phyloP scores from a whole-genome alignment of 2,113 vertebrate genomes.

The Thryonomys swinderianus region DNA sequence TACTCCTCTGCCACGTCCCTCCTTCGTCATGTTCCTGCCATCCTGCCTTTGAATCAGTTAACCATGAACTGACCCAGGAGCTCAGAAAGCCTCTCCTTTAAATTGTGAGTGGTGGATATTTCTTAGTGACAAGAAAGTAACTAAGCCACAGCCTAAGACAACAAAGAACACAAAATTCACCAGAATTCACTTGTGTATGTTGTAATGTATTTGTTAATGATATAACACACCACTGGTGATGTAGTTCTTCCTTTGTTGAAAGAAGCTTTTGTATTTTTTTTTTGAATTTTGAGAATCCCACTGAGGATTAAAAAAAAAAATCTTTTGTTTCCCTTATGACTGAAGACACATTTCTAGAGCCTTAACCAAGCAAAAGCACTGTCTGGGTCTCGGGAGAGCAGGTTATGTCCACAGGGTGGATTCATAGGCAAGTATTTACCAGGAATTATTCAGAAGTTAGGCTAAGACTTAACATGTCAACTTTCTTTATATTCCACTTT shows the following conservation, averaged over 20 bases:
- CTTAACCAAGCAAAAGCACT: neutral
- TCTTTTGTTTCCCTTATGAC: neutral
- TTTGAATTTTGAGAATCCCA: constrained; percentile 38
- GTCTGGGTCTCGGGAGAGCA: neutral
- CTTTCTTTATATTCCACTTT: constrained; percentile 20
- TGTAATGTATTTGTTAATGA: neutral
- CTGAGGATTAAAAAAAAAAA: neutral
- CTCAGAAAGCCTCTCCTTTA: neutral
- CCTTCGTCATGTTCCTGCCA: too few relatives aligned
- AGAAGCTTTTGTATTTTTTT: neutral
- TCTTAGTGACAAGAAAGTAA: neutral
- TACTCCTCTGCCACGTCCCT: neutral
- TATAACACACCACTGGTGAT: neutral
- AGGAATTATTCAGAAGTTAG: constrained; percentile 43
- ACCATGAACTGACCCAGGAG: neutral
- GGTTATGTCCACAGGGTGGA: neutral
- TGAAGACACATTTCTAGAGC: neutral
- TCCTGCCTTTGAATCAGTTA: neutral
- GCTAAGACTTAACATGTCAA: neutral
- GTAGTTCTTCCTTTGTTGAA: neutral
- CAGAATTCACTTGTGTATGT: neutral
- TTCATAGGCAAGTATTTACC: neutral
- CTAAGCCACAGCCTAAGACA: neutral
- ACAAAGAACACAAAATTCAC: neutral
- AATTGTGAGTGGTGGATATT: neutral